Evolutionary conservation across 1,140 invertebrate species (phyloP), one percentile per base, ranked within the genome.

Genomic region (Homarus americanus): DNA sequence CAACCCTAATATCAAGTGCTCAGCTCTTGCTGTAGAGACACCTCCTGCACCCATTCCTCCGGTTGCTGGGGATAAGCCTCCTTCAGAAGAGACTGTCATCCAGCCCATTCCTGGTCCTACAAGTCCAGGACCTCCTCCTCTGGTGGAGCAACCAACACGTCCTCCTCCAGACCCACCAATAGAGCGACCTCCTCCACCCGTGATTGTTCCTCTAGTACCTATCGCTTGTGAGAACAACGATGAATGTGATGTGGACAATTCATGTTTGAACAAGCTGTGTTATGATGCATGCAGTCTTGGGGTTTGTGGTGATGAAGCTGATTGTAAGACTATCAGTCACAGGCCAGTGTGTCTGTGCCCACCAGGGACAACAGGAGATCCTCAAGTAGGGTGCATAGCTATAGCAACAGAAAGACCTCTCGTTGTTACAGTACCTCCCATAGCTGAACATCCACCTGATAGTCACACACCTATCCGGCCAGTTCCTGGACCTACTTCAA

Each of bases 201-300:
- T n/a, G n/a, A 78, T 73, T 49, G 82, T 80, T 32, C 91, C 91
- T 93, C 94, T 94, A 92, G 96, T 96, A 1, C 95, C 95, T 94
- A 96, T 97, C 82, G 97, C 98, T 94, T 98, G 97, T 93, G 94
- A 95, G 75, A 93, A 91, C 9, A 95, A 97, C 92, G 94, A 95
- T 0, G 96, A 98, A 49, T 98, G 97, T 93, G 95, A 96, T 0
- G 96, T 96, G 49, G 97, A 98, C 93, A 97, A 98, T 94, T 95
- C 97, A 28, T 98, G 98, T 93, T 96, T 97, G 63, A 94, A 96
- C 49, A 95, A 96, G 93, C 96, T 96, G 94, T 98, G 97, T 94
- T 96, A 93, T 96, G 96, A 92, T 97, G 97, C 93, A 20, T 93
- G 93, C 76, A 80, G 91, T 40, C 92, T 91, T 38, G 63, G 82